Conservation (phyloP, 2,797 vertebrate species). For the Anas bernieri region DNA sequence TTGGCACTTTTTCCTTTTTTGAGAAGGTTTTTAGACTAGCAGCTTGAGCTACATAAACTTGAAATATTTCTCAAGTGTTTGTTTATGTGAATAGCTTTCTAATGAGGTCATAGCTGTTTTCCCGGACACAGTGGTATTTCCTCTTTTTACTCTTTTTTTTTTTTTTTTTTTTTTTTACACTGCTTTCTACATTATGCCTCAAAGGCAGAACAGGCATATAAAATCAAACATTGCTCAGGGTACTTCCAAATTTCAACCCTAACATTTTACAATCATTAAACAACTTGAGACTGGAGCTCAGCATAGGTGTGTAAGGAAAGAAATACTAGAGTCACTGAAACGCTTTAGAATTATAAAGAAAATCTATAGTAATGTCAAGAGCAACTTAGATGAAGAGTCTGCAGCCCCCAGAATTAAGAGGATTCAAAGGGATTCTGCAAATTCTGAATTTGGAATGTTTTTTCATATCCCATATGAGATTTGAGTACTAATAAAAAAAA, state of each 20-base stretch:
- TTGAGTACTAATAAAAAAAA: background rate
- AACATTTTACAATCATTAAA: background rate
- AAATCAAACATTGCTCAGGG: background rate
- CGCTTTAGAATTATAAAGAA: background rate
- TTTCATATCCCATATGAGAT: background rate
- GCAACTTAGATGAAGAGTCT: background rate
- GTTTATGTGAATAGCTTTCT: constrained; percentile 70
- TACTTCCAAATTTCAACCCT: background rate
- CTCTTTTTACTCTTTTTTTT: background rate
- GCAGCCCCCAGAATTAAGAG: background rate
- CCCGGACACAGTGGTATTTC: constrained; percentile 57
- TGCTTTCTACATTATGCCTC: constrained; percentile 47
- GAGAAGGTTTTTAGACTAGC: constrained; percentile 58
- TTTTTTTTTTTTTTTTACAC: background rate
- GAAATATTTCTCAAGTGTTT: constrained; percentile 73
- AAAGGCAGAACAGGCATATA: constrained; percentile 8
- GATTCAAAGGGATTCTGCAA: background rate
- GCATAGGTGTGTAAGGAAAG: background rate
- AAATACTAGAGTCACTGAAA: background rate
- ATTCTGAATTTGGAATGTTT: background rate
- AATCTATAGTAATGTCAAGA: background rate
- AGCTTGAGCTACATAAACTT: constrained; percentile 61
- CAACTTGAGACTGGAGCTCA: background rate
- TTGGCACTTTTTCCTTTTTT: constrained; percentile 32
- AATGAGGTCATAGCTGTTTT: constrained; percentile 73